phyloP scores from a whole-genome alignment of 2,888 invertebrate genomes.

The Macropis europaea region DNA sequence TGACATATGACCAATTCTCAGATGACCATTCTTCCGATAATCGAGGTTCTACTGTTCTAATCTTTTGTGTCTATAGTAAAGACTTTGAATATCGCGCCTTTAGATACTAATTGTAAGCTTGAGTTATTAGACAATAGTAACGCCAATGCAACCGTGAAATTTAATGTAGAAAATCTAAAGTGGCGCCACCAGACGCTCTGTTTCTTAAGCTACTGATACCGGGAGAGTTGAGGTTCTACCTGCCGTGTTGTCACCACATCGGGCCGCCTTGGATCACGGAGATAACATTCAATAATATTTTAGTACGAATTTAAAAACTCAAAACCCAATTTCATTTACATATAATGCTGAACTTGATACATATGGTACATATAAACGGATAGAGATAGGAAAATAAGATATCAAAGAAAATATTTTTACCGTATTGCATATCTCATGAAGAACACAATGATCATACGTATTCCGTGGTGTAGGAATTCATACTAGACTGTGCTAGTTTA shows the following conservation, averaged over 20 bases:
- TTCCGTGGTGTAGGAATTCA: too few species aligned
- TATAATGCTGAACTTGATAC: background rate
- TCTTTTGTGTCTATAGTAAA: too few species aligned
- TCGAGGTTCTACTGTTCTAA: too few species aligned
- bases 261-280: background rate
- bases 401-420: too few species aligned
- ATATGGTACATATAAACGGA: background rate
- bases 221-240: slow-evolving; percentile 60
- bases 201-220: slow-evolving; percentile 60
- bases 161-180: slow-evolving; percentile 50
- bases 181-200: slow-evolving; percentile 66
- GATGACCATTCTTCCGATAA: too few species aligned
- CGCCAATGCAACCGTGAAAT: slow-evolving; percentile 20
- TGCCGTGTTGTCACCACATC: slow-evolving; percentile 61
- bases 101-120: too few species aligned
- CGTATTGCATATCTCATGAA: too few species aligned
- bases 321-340: slow-evolving; percentile 32
- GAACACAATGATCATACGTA: too few species aligned
- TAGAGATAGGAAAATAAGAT: background rate
- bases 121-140: background rate
- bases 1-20: too few species aligned
- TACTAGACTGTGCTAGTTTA: too few species aligned
- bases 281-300: slow-evolving; percentile 37
- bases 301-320: slow-evolving; percentile 27
- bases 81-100: too few species aligned